Base-by-base conservation (phyloP, 2,888 invertebrate species). In the Blastobasis lacticolella region DNA sequence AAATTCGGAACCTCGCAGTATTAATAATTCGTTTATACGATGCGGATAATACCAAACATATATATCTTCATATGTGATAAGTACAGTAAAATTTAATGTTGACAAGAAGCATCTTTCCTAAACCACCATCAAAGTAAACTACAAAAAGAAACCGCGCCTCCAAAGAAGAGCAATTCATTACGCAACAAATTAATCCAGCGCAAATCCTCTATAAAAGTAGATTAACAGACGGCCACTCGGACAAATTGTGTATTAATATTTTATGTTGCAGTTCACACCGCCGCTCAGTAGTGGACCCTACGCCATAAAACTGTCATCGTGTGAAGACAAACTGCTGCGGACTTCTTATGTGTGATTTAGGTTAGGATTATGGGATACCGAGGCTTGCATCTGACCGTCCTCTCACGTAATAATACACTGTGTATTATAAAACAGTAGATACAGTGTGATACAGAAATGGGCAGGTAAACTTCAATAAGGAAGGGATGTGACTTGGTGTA, bases 211-310 rank as follows among this genome's bases (percentile, higher is more conserved):
- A 84, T 84, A 85, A 85, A 85, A 86, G 76, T 77, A 78, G 86
- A 87, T 86, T 82, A 85, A 76, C 74, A 73, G 72, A 70, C 74
- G 74, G 75, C 81, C 81, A 84, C 86, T 86, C 73, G 84, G 81
- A 84, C 87, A 87, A 85, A 87, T 87, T 84, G 87, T 86, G 86
- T 87, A 87, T 87, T 87, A 87, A 87, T 87, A 87, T 87, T 87
- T 86, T 80, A 87, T 85, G 83, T 78, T 69, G 58, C 65, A 61
- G 71, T 81, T 81, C 83, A 74, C 84, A 80, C 83, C 73, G 65
- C 58, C 83, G 73, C 65, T 58, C 59, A 62, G 58, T 57, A 63
- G 61, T 64, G 66, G 61, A 60, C 66, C 60, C 64, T 57, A 45
- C 47, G 69, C 78, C 68, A 78, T 87, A 86, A 87, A 87, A 68